These are phyloP conservation scores for Dipus sagitta DNA, from an alignment of 2,797 vertebrate species.

Conservation along the genomic window DNA sequence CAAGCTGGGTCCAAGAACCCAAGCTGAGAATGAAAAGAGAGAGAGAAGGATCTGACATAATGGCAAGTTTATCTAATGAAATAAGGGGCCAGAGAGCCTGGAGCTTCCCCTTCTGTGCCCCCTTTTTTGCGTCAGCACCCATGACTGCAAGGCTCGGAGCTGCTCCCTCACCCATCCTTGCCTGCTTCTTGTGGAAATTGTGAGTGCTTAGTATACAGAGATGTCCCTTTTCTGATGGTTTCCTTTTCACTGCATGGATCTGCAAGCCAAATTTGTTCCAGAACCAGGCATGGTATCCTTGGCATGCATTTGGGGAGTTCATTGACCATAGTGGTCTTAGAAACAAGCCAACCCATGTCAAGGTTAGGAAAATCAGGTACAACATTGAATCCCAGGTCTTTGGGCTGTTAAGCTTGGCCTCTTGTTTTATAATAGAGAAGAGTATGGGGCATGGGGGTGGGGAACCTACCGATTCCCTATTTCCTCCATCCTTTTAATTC, in stretches of 20 bases:
- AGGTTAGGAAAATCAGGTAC: not conserved
- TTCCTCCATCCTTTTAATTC: conserved; percentile 18
- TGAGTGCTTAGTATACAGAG: not conserved
- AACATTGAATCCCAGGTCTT: not conserved
- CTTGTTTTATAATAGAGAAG: conserved; percentile 34
- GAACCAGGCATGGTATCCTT: not conserved
- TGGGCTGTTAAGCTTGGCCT: not conserved
- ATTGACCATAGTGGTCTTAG: not conserved
- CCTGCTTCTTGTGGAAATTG: not conserved
- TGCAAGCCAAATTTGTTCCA: conserved; percentile 13
- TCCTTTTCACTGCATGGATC: not conserved
- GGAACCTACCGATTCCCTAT: not conserved
- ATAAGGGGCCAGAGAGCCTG: not conserved
- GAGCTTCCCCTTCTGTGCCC: not conserved
- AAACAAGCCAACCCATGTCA: not conserved
- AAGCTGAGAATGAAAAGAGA: not conserved
- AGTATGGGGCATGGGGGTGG: not conserved
- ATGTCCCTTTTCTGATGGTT: not conserved
- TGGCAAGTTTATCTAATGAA: not conserved
- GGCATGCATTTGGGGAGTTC: not conserved
- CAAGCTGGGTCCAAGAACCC: conserved; percentile 31
- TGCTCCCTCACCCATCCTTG: not conserved
- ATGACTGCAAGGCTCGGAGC: not conserved
- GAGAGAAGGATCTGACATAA: not conserved
- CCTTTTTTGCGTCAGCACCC: not conserved